Evolutionary conservation across 2,888 invertebrate genomes (phyloP).

Genomic region (Amblyjoppa fuscipennis): DNA sequence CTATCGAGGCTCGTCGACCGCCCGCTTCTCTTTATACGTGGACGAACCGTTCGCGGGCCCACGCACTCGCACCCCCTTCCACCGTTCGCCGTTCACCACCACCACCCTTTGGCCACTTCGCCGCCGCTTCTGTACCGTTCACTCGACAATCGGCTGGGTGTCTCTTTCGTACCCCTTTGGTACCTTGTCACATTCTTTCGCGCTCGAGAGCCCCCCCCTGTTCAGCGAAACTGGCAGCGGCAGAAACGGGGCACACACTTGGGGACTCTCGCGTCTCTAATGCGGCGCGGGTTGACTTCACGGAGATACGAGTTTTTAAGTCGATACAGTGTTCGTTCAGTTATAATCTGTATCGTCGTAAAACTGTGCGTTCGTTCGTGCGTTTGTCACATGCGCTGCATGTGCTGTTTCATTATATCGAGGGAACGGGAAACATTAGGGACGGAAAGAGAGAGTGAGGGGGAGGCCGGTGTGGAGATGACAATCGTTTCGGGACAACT

Average conservation of each 20-base stretch:
- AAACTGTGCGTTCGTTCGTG: not conserved
- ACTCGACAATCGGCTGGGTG: constrained; percentile 5
- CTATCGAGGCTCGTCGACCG: constrained; percentile 78
- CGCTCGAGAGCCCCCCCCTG: not conserved
- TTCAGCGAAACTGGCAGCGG: not conserved
- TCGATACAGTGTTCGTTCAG: constrained; percentile 11
- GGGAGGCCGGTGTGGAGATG: not conserved
- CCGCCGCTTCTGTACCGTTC: constrained; percentile 19
- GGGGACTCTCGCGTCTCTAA: not conserved
- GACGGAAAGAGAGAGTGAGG: no score
- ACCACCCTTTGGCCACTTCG: constrained; percentile 17
- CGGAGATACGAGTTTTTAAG: constrained; percentile 7
- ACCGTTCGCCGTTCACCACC: constrained; percentile 45
- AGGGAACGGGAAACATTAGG: no score
- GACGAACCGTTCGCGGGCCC: constrained; percentile 62
- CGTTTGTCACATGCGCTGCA: not conserved
- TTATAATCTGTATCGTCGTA: not conserved
- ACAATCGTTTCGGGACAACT: constrained; percentile 24
- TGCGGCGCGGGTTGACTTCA: not conserved
- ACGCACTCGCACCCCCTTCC: constrained; percentile 44
- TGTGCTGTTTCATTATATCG: constrained; percentile 34
- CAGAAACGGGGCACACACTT: not conserved
- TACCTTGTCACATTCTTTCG: constrained; percentile 14
- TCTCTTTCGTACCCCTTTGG: constrained; percentile 34
- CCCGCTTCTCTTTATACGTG: constrained; percentile 80